A percentile compares a stretch with the other conserved stretches of the same genome.
Conservation (phyloP, 1,140 invertebrate genomes). For the Drosophila leontia region DNA sequence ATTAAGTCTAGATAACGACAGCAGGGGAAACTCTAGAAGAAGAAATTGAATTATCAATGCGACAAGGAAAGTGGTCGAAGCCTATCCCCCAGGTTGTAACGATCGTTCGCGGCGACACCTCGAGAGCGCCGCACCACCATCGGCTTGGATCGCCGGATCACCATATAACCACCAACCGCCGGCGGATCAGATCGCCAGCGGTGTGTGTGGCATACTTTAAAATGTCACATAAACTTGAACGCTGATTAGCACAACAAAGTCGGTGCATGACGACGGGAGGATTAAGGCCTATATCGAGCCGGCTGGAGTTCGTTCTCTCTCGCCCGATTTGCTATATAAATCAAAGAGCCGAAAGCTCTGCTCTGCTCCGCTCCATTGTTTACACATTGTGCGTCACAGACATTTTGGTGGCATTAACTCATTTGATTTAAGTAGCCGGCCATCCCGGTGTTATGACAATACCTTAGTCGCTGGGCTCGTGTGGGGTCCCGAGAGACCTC, state of each 20-base stretch:
- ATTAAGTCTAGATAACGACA: constrained; percentile 70
- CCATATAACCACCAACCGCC: constrained; percentile 15
- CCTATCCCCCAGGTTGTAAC: constrained; percentile 40
- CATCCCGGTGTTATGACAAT: constrained; percentile 64
- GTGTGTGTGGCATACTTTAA: constrained; percentile 81
- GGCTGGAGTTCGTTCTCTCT: constrained; percentile 47
- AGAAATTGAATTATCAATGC: constrained; percentile 81
- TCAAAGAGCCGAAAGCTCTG: constrained; percentile 64
- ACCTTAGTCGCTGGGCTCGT: constrained; percentile 35
- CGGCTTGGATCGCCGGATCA: constrained; percentile 1
- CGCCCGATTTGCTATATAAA: constrained; percentile 56
- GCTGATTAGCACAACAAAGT: constrained; percentile 83
- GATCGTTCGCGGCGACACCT: constrained; percentile 73
- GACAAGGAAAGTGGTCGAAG: constrained; percentile 60
- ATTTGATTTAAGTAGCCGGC: constrained; percentile 74
- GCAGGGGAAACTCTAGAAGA: constrained; percentile 46
- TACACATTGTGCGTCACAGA: constrained; percentile 73
- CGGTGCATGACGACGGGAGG: constrained; percentile 63
- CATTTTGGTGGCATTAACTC: constrained; percentile 77
- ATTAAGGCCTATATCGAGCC: constrained; percentile 52
- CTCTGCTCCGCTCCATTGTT: constrained; percentile 59
- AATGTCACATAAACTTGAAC: constrained; percentile 83
- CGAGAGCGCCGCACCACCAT: constrained; percentile 71
- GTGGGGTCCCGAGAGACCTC: constrained; percentile 55
- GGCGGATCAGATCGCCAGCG: constrained; percentile 42